Base-by-base conservation (phyloP, 1,140 invertebrate species). In the Temnothorax longispinosus region DNA sequence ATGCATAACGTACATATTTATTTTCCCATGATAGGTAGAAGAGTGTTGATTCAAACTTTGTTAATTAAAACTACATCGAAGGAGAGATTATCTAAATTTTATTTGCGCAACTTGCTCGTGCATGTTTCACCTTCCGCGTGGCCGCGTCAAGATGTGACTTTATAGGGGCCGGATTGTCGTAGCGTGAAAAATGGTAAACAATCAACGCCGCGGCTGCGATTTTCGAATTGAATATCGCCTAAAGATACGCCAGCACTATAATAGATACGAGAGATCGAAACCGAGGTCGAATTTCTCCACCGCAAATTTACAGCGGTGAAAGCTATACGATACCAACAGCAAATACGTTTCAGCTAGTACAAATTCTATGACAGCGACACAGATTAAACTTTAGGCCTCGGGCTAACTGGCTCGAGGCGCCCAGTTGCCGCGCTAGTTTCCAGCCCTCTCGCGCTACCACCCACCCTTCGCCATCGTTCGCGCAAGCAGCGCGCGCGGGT, bases 331-430 rank as follows among this genome's bases (percentile, higher is more conserved):
- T 50, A 84, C 44, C 54, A 21, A 60, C 69, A 47, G 54, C 54
- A 62, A 84, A 75, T 84, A 74, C 41, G 69, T 75, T 84, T 75
- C 47, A 84, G 69, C 69, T 75, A 50, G 69, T 62, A 60, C 54
- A 74, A 84, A 84, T 84, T 75, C 69, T 84, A 75, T 84, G 80
- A 84, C 80, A 84, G 69, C 69, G 69, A 84, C 80, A 52, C 72
- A 84, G 80, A 84, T 84, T 84, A 84, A 84, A 75, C 80, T 84
- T 84, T 84, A 84, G 80, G 80, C 69, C 80, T 84, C n/a, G 41
- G 69, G 44, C 41, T 75, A 74, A 84, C 80, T 60, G 13, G 80
- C 80, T 84, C 54, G 18, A 60, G 69, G 80, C 67, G 50, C 27
- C 27, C 64, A 47, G 78, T 74, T 60, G 67, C 27, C 80, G 18